Base-by-base conservation (phyloP, 2,797 vertebrate genomes). In the Ciconia nigra region DNA sequence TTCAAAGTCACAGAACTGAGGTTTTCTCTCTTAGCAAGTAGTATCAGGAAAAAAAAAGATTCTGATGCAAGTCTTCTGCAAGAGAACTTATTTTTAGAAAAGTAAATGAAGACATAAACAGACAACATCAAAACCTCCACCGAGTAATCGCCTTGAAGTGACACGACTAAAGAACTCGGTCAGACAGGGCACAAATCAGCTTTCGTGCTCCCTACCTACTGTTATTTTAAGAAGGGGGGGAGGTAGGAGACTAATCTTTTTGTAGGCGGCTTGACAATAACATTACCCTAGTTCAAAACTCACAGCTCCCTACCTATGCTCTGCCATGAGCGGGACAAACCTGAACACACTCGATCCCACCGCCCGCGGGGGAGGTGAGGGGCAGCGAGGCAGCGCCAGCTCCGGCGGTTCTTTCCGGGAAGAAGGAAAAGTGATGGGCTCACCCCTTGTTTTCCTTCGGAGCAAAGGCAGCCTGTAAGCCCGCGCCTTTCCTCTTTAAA, bases 131-230 rank as follows among this genome's bases (percentile, higher is more conserved):
- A 91, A 55, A 83, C 55, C 69, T 79, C 58, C 58, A 58, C 15
- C 1, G 0, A 42, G 24, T 92, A 97, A 97, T 93, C 79, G 14
- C 62, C 69, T 96, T 94, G 63, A 71, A 81, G 39, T 89, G 94
- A 94, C 82, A 86, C 10, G 31, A 54, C 81, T 82, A 59, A 92
- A 89, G 88, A 91, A 87, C 85, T 71, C 82, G 58, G 78, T 91
- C 91, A 70, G 28, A 61, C 2, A 85, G 71, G 70, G 87, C 93
- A 95, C 95, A 96, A 96, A 97, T 92, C 96, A 92, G 94, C 92
- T 96, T 96, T 94, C 59, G 91, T 73, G 28, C 67, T 89, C 85
- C 57, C 42, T 81, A 88, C 86, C 89, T 83, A 79, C 79, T 87
- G 73, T 39, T 95, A 97, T 96, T 95, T 93, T 91, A 79, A 61